These are phyloP conservation scores for Rutilus rutilus DNA, from an alignment of 2,113 vertebrate species.

Conservation along the genomic window DNA sequence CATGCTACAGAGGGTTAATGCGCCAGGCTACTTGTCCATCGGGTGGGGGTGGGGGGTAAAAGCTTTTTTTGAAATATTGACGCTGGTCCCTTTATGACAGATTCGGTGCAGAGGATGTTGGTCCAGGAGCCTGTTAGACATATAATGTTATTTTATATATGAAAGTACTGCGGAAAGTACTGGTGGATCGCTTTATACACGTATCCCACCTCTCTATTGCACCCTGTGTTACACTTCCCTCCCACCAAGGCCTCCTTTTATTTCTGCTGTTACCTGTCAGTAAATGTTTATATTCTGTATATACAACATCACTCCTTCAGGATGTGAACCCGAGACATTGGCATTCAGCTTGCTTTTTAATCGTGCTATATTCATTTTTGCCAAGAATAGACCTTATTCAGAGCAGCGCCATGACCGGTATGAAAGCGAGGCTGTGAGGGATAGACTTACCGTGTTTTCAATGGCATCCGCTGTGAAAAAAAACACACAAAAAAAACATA, in stretches of 20 bases:
- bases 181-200: neutral
- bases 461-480: no score
- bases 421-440: no score
- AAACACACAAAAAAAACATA: no score
- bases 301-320: neutral
- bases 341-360: neutral
- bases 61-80: neutral
- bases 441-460: no score
- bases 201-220: neutral
- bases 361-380: neutral
- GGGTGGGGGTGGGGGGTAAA: neutral
- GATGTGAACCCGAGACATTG: neutral
- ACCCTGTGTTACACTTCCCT: neutral
- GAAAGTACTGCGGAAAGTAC: neutral
- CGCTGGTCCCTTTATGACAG: neutral
- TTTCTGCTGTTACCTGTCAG: neutral
- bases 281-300: neutral
- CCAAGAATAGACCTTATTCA: no score
- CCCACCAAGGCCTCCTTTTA: neutral
- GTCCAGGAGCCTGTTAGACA: neutral
- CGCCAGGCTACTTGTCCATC: neutral
- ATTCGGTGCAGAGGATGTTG: neutral
- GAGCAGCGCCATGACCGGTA: no score
- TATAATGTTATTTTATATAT: neutral
- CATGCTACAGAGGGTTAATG: neutral